Evolutionary conservation across 2,888 invertebrate species (phyloP), one percentile per base, ranked within the genome.

Genomic region (Sinohyriopsis cumingii): DNA sequence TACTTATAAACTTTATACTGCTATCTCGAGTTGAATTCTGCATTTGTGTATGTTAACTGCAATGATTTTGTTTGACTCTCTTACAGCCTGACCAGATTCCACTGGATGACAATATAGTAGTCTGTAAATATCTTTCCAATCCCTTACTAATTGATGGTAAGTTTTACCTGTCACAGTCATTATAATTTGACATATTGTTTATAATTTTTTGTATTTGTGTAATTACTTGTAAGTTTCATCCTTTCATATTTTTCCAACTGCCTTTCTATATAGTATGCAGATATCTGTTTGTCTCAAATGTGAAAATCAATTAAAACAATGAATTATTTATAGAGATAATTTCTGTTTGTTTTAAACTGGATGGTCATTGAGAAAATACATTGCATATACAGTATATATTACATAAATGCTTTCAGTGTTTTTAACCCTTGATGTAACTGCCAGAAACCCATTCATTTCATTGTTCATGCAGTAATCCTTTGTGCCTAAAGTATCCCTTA

Each of bases 41-140:
- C 7, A 24, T 53, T 18, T 45, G 20, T 66, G 18, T 15, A n/a
- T 65, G 57, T 65, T 15, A 22, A 20, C 45, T 28, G 2, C 12
- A 12, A 45, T n/a, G 5, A 24, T 9, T 57, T 25, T n/a, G 18
- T 69, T 22, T 25, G 63, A 61, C 54, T 65, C 25, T 18, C 69
- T 80, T 92, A 22, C 91, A 95, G 95, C 95, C 95, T 7, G 95
- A 95, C 89, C 96, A 97, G 91, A 95, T 97, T 78, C 95, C 96
- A 4, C 93, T 95, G 82, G 97, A 97, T 88, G 97, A 97, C 89
- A 95, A 95, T 80, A 94, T 96, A 4, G 94, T 97, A 15, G 96
- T 96, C 20, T 96, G 95, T 28, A 95, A 95, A 73, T 90, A 90
- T 77, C 70, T 90, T 57, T 62, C 77, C 68, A 89, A 90, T 73